phyloP scores from a whole-genome alignment of 2,888 invertebrate genomes.

The Megastigmus dorsalis region DNA sequence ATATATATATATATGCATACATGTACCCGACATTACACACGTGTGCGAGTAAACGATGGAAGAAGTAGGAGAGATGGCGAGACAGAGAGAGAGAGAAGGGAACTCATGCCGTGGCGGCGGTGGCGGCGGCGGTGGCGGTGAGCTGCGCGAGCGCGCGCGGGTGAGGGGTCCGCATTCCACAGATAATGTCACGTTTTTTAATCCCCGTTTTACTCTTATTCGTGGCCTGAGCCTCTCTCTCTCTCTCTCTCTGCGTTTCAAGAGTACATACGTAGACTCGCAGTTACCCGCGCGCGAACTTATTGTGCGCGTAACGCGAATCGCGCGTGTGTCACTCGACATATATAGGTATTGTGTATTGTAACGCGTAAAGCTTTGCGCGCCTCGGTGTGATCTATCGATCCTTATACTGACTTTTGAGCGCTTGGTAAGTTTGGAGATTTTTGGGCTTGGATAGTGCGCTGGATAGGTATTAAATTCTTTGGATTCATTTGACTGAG shows the following conservation, averaged over 20 bases:
- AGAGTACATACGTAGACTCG: constrained; percentile 51
- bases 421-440: no score
- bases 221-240: no score
- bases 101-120: constrained; percentile 29
- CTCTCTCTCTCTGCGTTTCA: no score
- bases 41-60: no score
- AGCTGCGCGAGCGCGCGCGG: constrained; percentile 57
- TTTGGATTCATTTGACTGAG: no score
- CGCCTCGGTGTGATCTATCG: not conserved
- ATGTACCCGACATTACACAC: not conserved
- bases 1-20: not conserved
- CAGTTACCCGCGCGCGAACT: constrained; percentile 41
- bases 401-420: no score
- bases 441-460: no score
- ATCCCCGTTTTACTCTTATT: constrained; percentile 72
- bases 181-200: constrained; percentile 74
- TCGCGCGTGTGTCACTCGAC: not conserved
- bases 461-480: no score
- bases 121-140: constrained; percentile 25
- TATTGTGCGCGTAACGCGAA: constrained; percentile 2
- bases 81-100: constrained; percentile 11
- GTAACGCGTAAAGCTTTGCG: no score
- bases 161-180: constrained; percentile 74
- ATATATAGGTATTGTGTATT: no score
- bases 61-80: constrained; percentile 1